Evolutionary conservation across 2,888 invertebrate species (phyloP), one percentile per base, ranked within the genome.

Genomic region (Lamproptera curius): DNA sequence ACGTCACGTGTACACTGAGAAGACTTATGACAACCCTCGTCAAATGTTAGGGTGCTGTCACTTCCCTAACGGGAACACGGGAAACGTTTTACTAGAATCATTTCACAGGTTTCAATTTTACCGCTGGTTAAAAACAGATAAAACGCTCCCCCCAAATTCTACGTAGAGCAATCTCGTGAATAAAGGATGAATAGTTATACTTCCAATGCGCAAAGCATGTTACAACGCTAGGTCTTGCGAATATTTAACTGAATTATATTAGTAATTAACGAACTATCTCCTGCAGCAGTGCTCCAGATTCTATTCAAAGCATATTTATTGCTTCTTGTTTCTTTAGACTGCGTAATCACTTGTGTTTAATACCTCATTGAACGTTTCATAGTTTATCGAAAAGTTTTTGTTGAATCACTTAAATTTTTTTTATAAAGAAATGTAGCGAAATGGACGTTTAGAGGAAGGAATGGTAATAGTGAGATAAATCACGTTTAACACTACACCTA

Each of bases 21-120:
- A 84, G 84, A 79, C 84, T 83, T 85, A 86, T 86, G 86, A 86
- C 80, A 76, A 85, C 84, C 85, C 83, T 78, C 73, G 79, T 85
- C 85, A 83, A 67, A 63, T 56, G 58, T 56, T 55, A 55, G 59
- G 63, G 65, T 42, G 50, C 59, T 70, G 72, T 74, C 76, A 70
- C 69, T 63, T 68, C 58, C 57, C 62, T 57, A 56, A 58, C 51
- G 38, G 51, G 53, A 69, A 81, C 81, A 80, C 67, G 74, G 73
- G 76, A 83, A 83, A 74, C 81, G 80, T 85, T 85, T 84, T 73
- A 83, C 72, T 73, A 63, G 62, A 66, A 68, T 76, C 78, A 81
- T 84, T 86, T 84, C 79, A 80, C 83, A 84, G 84, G 82, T 83
- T 84, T 84, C 84, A 75, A 84, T 85, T 83, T 82, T 77, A 80